Evolutionary conservation across 2,888 invertebrate genomes (phyloP), one percentile per base, ranked within the genome.

Genomic region (Choristoneura rosaceana): DNA sequence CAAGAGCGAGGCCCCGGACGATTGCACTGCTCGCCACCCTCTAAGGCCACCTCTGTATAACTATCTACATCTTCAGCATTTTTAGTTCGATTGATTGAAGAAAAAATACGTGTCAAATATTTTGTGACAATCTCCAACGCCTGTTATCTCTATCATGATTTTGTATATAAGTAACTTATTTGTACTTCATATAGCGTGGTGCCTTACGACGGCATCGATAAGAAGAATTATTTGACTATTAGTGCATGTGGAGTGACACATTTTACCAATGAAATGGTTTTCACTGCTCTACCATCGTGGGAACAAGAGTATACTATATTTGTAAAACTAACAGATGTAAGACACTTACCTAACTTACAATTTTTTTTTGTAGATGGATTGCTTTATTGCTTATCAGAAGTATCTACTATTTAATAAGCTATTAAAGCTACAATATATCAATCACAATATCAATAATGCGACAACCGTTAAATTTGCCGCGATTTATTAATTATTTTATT

Each of bases 161-260:
- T 55, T n/a, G 25, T 12, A 14, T 10, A 12, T 43, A 12, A 43
- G 3, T 17, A 52, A 17, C 17, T 43, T 45, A 62, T 62, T 62
- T 45, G 14, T 25, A 10, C 33, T 50, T 71, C 14, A 43, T 84
- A 58, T 84, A 97, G 98, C 79, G 96, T 97, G 50, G 97, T 97
- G 0, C 95, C 95, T 0, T 98, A 96, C 82, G 95, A 95, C 52
- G 93, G 96, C 66, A 93, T 97, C 33, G 95, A 96, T 79, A 95
- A 95, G 82, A 95, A 90, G 15, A 96, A 97, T 81, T 97, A 96
- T 84, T 96, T 97, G 81, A 98, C 98, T 0, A 96, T 98, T 78
- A 97, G 98, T 77, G 91, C 95, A 3, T 95, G 96, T 82, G 98
- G 98, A 0, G 97, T 98, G 0, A 96, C 97, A n/a, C 96, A 97